These are phyloP conservation scores for Bombycilla garrulus DNA, from an alignment of 2,113 vertebrate genomes.

Conservation along the genomic window DNA sequence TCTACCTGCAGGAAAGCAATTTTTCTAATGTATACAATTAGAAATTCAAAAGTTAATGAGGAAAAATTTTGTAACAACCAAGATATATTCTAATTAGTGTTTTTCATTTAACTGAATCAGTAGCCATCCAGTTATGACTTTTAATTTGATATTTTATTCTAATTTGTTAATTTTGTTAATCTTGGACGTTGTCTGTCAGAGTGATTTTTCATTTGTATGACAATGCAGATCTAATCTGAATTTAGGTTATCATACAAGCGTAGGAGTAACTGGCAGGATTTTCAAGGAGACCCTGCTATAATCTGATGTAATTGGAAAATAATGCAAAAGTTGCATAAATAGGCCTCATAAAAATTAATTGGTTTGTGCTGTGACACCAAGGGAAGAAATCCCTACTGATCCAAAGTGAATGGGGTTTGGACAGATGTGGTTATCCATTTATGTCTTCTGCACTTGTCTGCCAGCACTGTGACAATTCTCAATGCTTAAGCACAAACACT, in stretches of 20 bases:
- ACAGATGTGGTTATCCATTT: neutral
- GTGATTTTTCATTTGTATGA: neutral
- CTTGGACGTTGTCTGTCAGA: accelerated
- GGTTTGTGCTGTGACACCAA: accelerated
- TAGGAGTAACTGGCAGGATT: neutral
- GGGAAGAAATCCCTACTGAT: neutral
- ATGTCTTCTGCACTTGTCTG: neutral
- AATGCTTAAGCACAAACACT: neutral
- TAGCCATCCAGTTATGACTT: neutral
- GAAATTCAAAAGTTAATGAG: neutral
- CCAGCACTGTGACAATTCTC: neutral
- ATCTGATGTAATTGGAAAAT: neutral
- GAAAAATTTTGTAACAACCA: neutral
- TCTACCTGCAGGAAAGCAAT: neutral
- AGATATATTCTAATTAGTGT: neutral
- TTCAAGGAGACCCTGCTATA: neutral
- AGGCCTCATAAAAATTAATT: neutral
- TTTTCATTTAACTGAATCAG: neutral
- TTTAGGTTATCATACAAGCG: neutral
- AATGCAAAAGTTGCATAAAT: neutral
- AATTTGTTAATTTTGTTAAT: neutral
- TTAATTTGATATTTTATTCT: neutral
- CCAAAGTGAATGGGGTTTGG: neutral
- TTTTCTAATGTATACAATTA: neutral
- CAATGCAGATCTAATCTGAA: neutral